Conservation (phyloP, 2,113 vertebrate species). For the Machaerirhynchus nigripectus region DNA sequence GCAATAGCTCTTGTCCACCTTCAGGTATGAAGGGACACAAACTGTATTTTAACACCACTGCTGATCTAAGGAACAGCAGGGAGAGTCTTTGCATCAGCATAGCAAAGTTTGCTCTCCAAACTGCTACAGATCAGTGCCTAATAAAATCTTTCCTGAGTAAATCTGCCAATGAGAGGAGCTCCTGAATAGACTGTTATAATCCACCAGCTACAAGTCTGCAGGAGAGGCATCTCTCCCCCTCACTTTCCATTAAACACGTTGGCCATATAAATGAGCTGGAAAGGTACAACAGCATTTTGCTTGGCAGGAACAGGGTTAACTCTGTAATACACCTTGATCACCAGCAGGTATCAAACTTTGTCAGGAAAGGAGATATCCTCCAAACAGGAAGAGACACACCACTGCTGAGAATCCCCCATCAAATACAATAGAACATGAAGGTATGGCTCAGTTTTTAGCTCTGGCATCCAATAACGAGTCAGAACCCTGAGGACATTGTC, state of each 20-base stretch:
- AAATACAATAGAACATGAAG: slow-evolving; percentile 71
- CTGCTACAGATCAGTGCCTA: neutral
- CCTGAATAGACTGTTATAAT: neutral
- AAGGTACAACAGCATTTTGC: neutral
- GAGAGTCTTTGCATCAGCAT: neutral
- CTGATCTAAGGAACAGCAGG: neutral
- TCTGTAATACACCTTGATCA: slow-evolving; percentile 36
- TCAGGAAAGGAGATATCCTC: slow-evolving; percentile 67
- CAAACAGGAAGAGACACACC: slow-evolving; percentile 67
- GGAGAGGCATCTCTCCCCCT: neutral
- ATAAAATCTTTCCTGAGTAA: neutral
- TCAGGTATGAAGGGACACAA: neutral
- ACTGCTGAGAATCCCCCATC: slow-evolving; percentile 58
- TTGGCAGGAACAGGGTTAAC: slow-evolving; percentile 44
- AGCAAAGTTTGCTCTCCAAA: neutral
- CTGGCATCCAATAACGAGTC: slow-evolving; percentile 54
- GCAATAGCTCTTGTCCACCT: neutral
- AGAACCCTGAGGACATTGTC: slow-evolving; percentile 69
- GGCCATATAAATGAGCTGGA: neutral
- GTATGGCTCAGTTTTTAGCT: slow-evolving; percentile 40
- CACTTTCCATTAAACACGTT: neutral
- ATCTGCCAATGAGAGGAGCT: neutral
- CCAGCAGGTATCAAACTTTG: slow-evolving; percentile 62
- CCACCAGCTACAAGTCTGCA: neutral
- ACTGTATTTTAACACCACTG: neutral